Conservation (phyloP, 2,888 invertebrate species). For the Agonopterix arenella region DNA sequence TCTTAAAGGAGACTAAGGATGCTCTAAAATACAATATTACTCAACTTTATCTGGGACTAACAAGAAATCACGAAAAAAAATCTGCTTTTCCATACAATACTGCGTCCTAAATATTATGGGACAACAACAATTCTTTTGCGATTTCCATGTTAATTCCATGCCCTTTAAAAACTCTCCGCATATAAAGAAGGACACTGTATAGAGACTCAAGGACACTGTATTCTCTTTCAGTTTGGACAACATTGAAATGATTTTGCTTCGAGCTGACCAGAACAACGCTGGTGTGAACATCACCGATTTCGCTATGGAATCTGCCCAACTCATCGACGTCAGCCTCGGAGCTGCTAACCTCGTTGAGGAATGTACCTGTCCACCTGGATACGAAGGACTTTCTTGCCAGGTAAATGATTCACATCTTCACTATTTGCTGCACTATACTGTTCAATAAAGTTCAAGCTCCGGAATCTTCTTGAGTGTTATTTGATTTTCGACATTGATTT, state of each 20-base stretch:
- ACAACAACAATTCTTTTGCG: too few relatives aligned
- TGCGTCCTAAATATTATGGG: too few relatives aligned
- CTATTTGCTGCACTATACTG: not conserved
- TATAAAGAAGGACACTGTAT: not conserved
- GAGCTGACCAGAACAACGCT: slow-evolving; percentile 81
- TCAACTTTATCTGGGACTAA: too few relatives aligned
- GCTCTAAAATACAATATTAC: too few relatives aligned
- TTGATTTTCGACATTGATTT: too few relatives aligned
- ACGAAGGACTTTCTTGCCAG: slow-evolving; percentile 90
- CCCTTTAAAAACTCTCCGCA: not conserved
- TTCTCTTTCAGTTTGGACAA: slow-evolving; percentile 79
- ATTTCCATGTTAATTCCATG: too few relatives aligned
- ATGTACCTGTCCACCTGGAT: slow-evolving; percentile 91
- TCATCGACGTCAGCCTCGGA: slow-evolving; percentile 84
- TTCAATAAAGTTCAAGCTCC: not conserved
- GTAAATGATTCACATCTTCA: slow-evolving; percentile 28
- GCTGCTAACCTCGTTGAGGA: slow-evolving; percentile 91
- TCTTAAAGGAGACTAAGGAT: too few relatives aligned
- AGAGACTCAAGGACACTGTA: not conserved
- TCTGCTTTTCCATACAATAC: too few relatives aligned
- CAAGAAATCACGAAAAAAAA: too few relatives aligned
- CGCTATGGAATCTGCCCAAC: slow-evolving; percentile 87
- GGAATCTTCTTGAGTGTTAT: too few relatives aligned
- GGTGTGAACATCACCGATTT: slow-evolving; percentile 86
- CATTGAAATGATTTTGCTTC: slow-evolving; percentile 87